Base-by-base conservation (phyloP, 2,797 vertebrate genomes). In the Gadopsis marmoratus region DNA sequence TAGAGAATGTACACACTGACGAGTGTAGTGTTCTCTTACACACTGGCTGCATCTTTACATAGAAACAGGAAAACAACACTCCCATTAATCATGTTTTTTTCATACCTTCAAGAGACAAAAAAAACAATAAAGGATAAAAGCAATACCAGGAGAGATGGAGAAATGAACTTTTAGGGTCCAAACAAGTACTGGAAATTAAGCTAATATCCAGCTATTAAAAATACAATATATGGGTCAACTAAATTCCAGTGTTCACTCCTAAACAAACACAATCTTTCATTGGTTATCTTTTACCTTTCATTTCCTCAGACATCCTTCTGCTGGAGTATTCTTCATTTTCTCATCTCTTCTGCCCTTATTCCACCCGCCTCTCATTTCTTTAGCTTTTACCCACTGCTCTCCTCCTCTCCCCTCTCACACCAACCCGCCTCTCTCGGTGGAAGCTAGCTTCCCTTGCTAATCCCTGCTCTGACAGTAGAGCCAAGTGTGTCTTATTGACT, bases 401-500 rank as follows among this genome's bases (percentile, higher is more conserved):
- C 41, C 41, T 80, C 64, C 77, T 76, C 63, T 74, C 85, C 70
- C 72, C 74, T 68, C 83, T 79, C 81, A 77, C 80, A 76, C 83
- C 74, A 50, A 61, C 76, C 76, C 61, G 68, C 77, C 60, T 89
- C 76, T 70, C 87, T 88, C 81, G 53, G 74, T 88, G 82, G 81
- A 91, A 77, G 89, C 92, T 92, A 86, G 89, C 93, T 92, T 80
- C 87, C 93, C 86, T 83, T 93, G 89, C 92, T 95, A 95, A 95
- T 95, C 95, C 93, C 91, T 78, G 82, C 89, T 78, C 93, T 92
- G 94, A 95, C 93, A 93, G 90, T 78, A 94, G 91, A 93, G 92
- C 91, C 93, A 93, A 94, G 92, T 94, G 94, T 94, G 92, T 95
- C 94, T 95, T 95, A 95, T 94, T 93, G 94, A 95, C 95, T 95